Base-by-base conservation (phyloP, 2,888 invertebrate species). In the Meteorus cinctellus region DNA sequence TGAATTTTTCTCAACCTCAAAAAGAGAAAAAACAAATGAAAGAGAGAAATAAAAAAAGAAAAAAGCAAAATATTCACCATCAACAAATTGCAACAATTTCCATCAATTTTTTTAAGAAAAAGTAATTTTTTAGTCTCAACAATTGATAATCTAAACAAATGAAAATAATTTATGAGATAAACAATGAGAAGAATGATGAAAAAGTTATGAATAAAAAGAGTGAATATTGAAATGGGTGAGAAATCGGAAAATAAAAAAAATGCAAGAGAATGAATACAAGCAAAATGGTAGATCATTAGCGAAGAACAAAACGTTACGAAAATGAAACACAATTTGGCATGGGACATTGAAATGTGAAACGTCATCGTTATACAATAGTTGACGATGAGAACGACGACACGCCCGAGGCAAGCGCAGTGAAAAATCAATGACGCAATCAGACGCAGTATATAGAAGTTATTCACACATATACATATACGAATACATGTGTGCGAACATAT, bases 351-450 rank as follows among this genome's bases (percentile, higher is more conserved):
- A 63, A 63, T 55, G 55, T 51, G 45, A 59, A 41, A 55, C 31
- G 29, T 70, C 59, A 55, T 70, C 51, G 31, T 51, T 51, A 55
- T 12, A 31, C 24, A n/a, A 59, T 36, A 55, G n/a, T 55, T 19
- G 55, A n/a, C n/a, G 55, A 55, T n/a, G 55, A 16, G 14, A 48
- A 48, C 48, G 16, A 55, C 19, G 55, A 55, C 34, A 70, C 60
- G 59, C 70, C 59, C 34, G 55, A 34, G 70, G 59, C 29, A 34
- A 68, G n/a, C 41, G 19, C 66, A 41, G 41, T 41, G 24, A 14
- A 66, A 68, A 68, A 68, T 63, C 31, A 34, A 63, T 63, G 63
- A 63, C 31, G n/a, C 63, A 63, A 63, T 63, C 63, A 63, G 63
- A 34, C 31, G 31, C 31, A 55, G 48, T 48, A 55, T 19, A 55